Base-by-base conservation (phyloP, 2,113 vertebrate species). In the Mirounga angustirostris region DNA sequence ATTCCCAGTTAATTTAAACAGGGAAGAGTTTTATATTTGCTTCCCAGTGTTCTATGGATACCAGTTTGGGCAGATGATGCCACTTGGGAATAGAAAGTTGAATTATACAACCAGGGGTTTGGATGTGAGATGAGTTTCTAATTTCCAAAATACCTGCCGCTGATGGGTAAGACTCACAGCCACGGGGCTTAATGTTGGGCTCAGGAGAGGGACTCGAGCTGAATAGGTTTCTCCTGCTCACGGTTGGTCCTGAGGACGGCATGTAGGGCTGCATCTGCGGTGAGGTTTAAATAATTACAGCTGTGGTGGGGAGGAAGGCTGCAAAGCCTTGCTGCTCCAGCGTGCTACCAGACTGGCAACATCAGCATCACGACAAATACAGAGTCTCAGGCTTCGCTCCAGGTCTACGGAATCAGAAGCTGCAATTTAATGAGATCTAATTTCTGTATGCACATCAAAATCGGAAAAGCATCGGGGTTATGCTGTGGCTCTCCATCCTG, bases 1-100 rank as follows among this genome's bases (percentile, higher is more conserved):
- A 88, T 67, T 82, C 80, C 61, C 59, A 79, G 82, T 83, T 95
- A 81, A 82, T 74, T 97, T 94, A 97, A 97, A 83, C 30, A 56
- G 30, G 28, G 22, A 28, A 63, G 28, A 86, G 19, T 26, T 93
- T 96, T 59, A 9, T 93, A 56, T 95, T 95, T 94, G 52, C 30
- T 97, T 96, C 59, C 16, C 30, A 40, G n/a, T 73, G 50, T 61
- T 94, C 85, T 94, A 7, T 28, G 76, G 80, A 54, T 61, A n/a
- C 46, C 26, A 40, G 28, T 85, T 71, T 16, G 78, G 73, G 71
- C n/a, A 85, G 54, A 85, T 54, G 76, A 92, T 40, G 33, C 21
- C 54, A 74, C 84, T 69, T 89, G 71, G 88, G 61, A 97, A 89
- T 1, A 91, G 40, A n/a, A 93, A 81, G 71, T 22, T 88, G 90